Percentiles rank a stretch among this genome's conserved stretches.
These are phyloP conservation scores for Drosophila peninsularis DNA, from an alignment of 2,888 invertebrate genomes.

Conservation along the genomic window DNA sequence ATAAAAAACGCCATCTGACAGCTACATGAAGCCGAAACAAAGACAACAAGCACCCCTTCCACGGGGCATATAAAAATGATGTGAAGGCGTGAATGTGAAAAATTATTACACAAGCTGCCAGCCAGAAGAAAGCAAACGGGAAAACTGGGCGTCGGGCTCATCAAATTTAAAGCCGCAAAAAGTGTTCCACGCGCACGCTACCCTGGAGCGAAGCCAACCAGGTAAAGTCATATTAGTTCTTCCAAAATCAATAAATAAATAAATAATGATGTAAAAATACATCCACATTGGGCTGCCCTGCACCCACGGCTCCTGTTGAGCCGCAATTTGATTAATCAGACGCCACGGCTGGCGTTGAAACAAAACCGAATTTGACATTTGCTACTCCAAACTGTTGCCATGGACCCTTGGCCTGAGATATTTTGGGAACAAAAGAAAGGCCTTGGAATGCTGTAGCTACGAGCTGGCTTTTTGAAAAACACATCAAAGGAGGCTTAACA, in stretches of 20 bases:
- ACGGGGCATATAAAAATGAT: conserved; percentile 15
- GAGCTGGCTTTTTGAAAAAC: conserved; percentile 2
- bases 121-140: conserved; percentile 27
- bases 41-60: conserved; percentile 10
- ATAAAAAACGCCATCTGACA: conserved; percentile 44
- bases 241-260: conserved; percentile 20
- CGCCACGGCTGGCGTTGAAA: conserved; percentile 29
- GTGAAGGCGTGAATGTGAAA: conserved; percentile 58
- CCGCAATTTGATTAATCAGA: conserved; percentile 61
- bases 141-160: conserved; percentile 28
- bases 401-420: conserved; percentile 12
- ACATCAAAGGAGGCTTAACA: conserved; percentile 48
- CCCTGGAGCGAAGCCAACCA: conserved; percentile 4
- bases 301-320: neutral
- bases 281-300: conserved; percentile 6
- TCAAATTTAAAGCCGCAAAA: conserved; percentile 36
- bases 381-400: conserved; percentile 43
- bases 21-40: conserved; percentile 39
- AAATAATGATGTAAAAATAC: conserved; percentile 27
- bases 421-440: neutral
- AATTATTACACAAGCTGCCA: conserved; percentile 44
- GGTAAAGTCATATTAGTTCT: neutral
- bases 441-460: conserved; percentile 35
- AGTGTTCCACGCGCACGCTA: neutral
- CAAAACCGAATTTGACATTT: conserved; percentile 15